Evolutionary conservation across 1,140 invertebrate species (phyloP).

Genomic region (Musca vetustissima): DNA sequence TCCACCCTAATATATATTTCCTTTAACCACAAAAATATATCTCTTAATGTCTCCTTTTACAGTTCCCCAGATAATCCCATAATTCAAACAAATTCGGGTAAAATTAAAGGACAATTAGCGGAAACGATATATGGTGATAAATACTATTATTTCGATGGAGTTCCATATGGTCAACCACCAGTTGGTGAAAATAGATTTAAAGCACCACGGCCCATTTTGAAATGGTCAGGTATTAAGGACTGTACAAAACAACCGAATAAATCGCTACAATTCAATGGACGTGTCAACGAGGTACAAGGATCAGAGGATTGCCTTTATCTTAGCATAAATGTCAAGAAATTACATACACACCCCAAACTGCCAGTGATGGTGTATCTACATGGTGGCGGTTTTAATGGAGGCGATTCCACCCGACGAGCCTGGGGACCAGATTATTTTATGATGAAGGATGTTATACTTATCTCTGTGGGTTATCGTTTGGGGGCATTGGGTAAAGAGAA

Average conservation of each 20-base stretch:
- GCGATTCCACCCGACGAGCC: constrained; percentile 48
- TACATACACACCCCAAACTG: constrained; percentile 24
- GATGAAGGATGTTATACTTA: constrained; percentile 55
- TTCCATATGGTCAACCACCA: constrained; percentile 62
- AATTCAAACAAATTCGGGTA: constrained; percentile 37
- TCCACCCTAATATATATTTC: too few relatives aligned
- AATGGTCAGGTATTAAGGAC: constrained; percentile 39
- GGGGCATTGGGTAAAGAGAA: constrained; percentile 54
- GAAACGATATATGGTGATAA: constrained; percentile 37
- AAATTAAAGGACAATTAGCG: constrained; percentile 34
- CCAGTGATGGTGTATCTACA: constrained; percentile 73
- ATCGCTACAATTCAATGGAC: constrained; percentile 36
- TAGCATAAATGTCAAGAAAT: constrained; percentile 55
- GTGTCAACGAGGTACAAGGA: constrained; percentile 41
- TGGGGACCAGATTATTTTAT: constrained; percentile 62
- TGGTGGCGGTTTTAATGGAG: constrained; percentile 65
- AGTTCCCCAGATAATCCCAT: constrained; percentile 24
- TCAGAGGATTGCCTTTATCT: constrained; percentile 57
- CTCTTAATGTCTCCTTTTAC: too few relatives aligned
- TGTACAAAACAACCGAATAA: constrained; percentile 33
- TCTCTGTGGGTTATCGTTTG: constrained; percentile 57
- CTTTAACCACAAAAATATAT: too few relatives aligned
- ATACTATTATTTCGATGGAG: constrained; percentile 45
- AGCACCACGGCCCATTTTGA: constrained; percentile 33
- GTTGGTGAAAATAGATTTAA: constrained; percentile 66